Evolutionary conservation across 2,888 invertebrate species (phyloP).

Genomic region (Microplitis manilae): DNA sequence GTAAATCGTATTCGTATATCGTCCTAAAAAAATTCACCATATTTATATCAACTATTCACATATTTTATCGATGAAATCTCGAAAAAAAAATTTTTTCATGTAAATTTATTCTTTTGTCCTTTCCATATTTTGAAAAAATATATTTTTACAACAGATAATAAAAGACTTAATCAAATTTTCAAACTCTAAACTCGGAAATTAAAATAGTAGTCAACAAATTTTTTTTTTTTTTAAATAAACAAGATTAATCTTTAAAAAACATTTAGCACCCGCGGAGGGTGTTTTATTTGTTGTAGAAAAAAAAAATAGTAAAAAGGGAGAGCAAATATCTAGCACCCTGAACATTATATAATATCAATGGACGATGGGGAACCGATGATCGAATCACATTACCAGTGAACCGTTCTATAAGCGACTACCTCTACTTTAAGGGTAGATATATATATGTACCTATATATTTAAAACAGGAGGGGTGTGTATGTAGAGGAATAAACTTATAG

Average conservation of each 20-base stretch:
- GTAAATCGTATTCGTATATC: constrained; percentile 5
- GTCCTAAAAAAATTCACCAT: neutral
- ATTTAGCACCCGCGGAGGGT: constrained; percentile 28
- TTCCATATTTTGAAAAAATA: neutral
- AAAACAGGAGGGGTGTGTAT: constrained; percentile 22
- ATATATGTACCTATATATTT: constrained; percentile 13
- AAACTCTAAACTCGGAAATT: no score
- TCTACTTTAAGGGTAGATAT: constrained; percentile 50
- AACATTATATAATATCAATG: constrained; percentile 63
- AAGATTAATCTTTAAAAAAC: constrained; percentile 27
- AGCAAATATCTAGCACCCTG: constrained; percentile 7
- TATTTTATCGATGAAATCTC: neutral
- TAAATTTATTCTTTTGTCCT: neutral
- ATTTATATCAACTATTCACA: neutral
- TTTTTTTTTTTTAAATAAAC: neutral
- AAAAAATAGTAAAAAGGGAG: constrained; percentile 35
- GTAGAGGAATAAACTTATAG: constrained; percentile 27
- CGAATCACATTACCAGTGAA: constrained; percentile 68
- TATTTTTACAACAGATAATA: no score
- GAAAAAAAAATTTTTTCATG: neutral
- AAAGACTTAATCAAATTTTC: no score
- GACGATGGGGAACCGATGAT: constrained; percentile 65
- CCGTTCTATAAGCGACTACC: constrained; percentile 68
- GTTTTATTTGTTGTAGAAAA: neutral
- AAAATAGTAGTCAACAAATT: no score